Base-by-base conservation (phyloP, 2,113 vertebrate species). In the Microtus pennsylvanicus region DNA sequence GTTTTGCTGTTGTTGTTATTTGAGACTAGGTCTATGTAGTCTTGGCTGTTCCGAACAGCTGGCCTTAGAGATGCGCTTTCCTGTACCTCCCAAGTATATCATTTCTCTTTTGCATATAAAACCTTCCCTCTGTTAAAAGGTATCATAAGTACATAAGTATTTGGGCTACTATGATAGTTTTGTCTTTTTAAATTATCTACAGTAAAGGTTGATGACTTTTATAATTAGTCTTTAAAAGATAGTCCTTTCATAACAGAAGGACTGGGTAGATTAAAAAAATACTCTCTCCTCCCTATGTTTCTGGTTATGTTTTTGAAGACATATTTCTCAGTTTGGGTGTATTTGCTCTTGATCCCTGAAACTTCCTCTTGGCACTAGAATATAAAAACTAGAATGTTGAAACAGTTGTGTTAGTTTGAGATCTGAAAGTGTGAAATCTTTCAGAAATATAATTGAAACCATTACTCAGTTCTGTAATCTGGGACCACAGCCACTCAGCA, bases 291-390 rank as follows among this genome's bases (percentile, higher is more conserved):
- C 26, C 8, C 47, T 77, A 42, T 88, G 63, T 93, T 96, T 93
- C n/a, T 94, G 75, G 87, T 50, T 91, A 70, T 94, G 42, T 94
- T 76, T 90, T 90, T 35, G 78, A 65, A 93, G 55, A 96, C 21
- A 63, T 61, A 86, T 94, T 97, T 96, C 85, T 94, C 69, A 93
- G 45, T 91, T 95, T 90, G 85, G 95, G 85, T 93, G 78, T 96
- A 75, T 91, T 94, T 28, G 47, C 30, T 92, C 38, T 94, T 80
- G 38, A 75, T 85, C 87, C 42, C 65, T 97, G 3, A 96, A 86
- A 91, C 96, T 95, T 97, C 80, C 61, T 96, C 76, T 93, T 95
- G 92, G 93, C 89, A 50, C 63, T 94, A 75, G 91, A 93, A 91
- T 90, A 90, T 97, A 69, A 95, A 97, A 94, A 89, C 69, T 88